Evolutionary conservation across 1,140 invertebrate species (phyloP).

Genomic region (Papilio glaucus): DNA sequence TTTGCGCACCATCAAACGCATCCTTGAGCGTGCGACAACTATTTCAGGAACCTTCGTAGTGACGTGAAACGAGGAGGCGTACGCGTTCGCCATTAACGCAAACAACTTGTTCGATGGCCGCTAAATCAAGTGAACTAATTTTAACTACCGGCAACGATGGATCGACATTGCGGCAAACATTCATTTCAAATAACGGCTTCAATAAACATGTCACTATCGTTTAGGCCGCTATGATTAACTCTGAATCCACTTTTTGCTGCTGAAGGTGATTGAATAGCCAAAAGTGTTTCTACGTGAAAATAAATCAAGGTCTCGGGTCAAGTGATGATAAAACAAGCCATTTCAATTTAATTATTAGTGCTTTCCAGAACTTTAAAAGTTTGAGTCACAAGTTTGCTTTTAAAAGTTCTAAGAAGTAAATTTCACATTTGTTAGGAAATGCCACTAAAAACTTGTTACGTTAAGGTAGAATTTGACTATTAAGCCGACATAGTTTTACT

Average conservation of each 20-base stretch:
- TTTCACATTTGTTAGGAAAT: no score
- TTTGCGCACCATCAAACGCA: slow-evolving; percentile 65
- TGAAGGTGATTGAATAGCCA: slow-evolving; percentile 13
- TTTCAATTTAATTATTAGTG: background rate
- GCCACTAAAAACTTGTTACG: no score
- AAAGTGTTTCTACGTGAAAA: background rate
- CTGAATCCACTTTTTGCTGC: slow-evolving; percentile 21
- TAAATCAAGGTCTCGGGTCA: background rate
- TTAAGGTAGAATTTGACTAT: no score
- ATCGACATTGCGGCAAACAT: slow-evolving; percentile 60
- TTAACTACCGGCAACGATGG: slow-evolving; percentile 48
- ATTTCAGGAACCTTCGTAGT: slow-evolving; percentile 59
- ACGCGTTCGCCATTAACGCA: slow-evolving; percentile 47
- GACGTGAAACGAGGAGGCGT: slow-evolving; percentile 40
- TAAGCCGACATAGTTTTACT: no score
- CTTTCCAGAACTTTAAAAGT: background rate
- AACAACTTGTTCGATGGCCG: slow-evolving; percentile 51
- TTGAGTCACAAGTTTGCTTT: background rate
- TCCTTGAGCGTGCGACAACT: slow-evolving; percentile 63
- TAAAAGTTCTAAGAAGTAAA: no score
- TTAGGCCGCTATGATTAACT: slow-evolving; percentile 39
- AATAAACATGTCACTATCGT: slow-evolving; percentile 57
- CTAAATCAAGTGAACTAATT: slow-evolving; percentile 54
- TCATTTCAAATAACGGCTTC: slow-evolving; percentile 55
- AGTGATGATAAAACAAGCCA: background rate